Base-by-base conservation (phyloP, 2,113 vertebrate genomes). In the Leptodactylus fuscus region DNA sequence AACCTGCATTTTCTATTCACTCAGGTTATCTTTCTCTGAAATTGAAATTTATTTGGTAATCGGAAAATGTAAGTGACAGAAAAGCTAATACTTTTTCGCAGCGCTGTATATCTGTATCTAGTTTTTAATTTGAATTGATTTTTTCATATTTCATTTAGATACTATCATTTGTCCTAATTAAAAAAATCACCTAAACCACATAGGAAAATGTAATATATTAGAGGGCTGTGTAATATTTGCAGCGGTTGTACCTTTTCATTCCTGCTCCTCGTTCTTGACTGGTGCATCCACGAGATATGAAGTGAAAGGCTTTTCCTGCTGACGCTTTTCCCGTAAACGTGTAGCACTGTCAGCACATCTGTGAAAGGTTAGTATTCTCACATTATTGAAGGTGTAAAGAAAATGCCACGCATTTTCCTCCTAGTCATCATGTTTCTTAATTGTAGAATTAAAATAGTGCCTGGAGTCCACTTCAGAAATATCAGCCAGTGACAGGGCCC, bases 361-460 rank as follows among this genome's bases (percentile, higher is more conserved):
- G 27, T 22, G 75, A 55, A 78, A 78, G 48, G 75, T 76, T 76
- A 53, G 44, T 20, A 78, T 78, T 55, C 32, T 55, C 49, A 36
- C 49, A 34, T 53, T 78, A 34, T 49, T 78, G 49, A 78, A 78
- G 29, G 75, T 78, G 75, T 48, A 11, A 78, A 78, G 49, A 55
- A 55, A 55, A 55, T 78, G 27, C 51, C 10, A n/a, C 15, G 20
- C 49, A 20, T 55, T 78, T 78, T 78, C 29, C 13, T 75, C 46
- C 24, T 48, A 48, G 71, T 75, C 71, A 75, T 78, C 46, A 78
- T 53, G 75, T 78, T 78, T 78, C 48, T 55, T 78, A 78, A 55
- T 55, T 55, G 29, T 36, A 55, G 49, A 78, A 55, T 78, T 55
- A 78, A 78, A 55, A 78, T 78, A 36, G 29, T 55, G 75, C 48